Percentiles rank a stretch among this genome's conserved stretches.
These are phyloP conservation scores for Solea senegalensis DNA, from an alignment of 2,113 vertebrate genomes.

Conservation along the genomic window DNA sequence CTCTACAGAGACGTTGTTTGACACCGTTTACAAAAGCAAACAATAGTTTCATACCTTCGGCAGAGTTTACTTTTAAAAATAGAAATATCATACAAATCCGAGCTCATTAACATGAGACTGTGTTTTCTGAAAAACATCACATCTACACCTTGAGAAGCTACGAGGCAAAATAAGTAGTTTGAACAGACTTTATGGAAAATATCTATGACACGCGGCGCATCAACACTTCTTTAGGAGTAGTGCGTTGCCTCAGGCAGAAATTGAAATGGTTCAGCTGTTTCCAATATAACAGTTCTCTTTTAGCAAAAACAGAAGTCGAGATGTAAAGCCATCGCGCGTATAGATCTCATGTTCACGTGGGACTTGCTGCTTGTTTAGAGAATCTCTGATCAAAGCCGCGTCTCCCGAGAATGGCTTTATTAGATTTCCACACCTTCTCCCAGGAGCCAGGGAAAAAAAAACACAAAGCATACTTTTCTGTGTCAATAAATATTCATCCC, in stretches of 20 bases:
- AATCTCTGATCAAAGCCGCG: conserved; percentile 81
- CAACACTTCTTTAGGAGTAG: conserved; percentile 73
- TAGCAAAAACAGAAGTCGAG: conserved; percentile 81
- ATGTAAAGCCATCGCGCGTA: conserved; percentile 82
- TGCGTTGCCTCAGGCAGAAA: conserved; percentile 76
- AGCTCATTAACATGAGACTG: conserved; percentile 73
- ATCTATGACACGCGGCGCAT: conserved; percentile 45
- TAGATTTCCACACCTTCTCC: conserved; percentile 82
- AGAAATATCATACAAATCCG: conserved; percentile 32
- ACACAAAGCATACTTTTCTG: conserved; percentile 78
- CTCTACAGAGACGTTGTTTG: conserved; percentile 26
- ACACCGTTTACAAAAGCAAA: conserved; percentile 53
- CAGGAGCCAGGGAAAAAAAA: conserved; percentile 64
- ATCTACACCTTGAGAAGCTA: conserved; percentile 53
- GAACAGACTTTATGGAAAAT: conserved; percentile 63
- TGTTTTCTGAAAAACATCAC: conserved; percentile 64
- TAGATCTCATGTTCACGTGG: conserved; percentile 77
- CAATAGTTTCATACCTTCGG: conserved; percentile 6
- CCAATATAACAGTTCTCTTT: conserved; percentile 77
- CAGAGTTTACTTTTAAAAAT: conserved; percentile 70
- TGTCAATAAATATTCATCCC: conserved; percentile 80
- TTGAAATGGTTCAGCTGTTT: conserved; percentile 84
- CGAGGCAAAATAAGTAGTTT: conserved; percentile 50
- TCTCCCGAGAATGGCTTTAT: conserved; percentile 81
- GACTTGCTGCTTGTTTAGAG: conserved; percentile 81